phyloP scores from a whole-genome alignment of 2,888 invertebrate genomes.

The Trichogramma dendrolimi region DNA sequence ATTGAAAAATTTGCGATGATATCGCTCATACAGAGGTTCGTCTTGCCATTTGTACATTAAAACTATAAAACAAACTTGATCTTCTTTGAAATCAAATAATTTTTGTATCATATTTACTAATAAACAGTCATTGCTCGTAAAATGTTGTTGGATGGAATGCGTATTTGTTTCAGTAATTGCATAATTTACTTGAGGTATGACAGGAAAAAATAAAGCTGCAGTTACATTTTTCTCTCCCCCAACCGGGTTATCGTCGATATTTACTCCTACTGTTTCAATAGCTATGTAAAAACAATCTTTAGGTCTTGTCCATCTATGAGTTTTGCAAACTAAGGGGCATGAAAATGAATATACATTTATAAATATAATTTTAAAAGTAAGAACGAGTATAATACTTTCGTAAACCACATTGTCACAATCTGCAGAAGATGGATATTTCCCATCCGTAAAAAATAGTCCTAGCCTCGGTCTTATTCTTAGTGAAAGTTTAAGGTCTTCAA shows the following conservation, averaged over 20 bases:
- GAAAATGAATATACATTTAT: not conserved
- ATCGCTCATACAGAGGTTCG: slow-evolving; percentile 9
- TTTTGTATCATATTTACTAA: slow-evolving; percentile 3
- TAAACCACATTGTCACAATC: slow-evolving; percentile 20
- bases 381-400: slow-evolving; percentile 17
- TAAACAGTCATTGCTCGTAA: not conserved
- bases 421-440: slow-evolving; percentile 23
- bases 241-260: slow-evolving; percentile 4
- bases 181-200: slow-evolving; percentile 15
- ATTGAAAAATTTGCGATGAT: slow-evolving; percentile 13
- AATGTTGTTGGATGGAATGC: slow-evolving; percentile 12
- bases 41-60: slow-evolving; percentile 26
- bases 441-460: slow-evolving; percentile 26
- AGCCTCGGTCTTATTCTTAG: slow-evolving; percentile 15
- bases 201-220: slow-evolving; percentile 17
- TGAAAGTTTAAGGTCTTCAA: slow-evolving; percentile 12
- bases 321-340: slow-evolving; percentile 12
- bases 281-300: slow-evolving; percentile 15
- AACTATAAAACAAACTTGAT: slow-evolving; percentile 11
- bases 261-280: slow-evolving; percentile 15
- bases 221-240: slow-evolving; percentile 22
- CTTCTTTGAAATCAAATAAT: not conserved
- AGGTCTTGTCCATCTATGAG: slow-evolving; percentile 20
- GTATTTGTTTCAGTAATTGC: slow-evolving; percentile 7
- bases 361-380: slow-evolving; percentile 3